phyloP scores from a whole-genome alignment of 2,113 vertebrate genomes.

The Myanophis thanlyinensis region DNA sequence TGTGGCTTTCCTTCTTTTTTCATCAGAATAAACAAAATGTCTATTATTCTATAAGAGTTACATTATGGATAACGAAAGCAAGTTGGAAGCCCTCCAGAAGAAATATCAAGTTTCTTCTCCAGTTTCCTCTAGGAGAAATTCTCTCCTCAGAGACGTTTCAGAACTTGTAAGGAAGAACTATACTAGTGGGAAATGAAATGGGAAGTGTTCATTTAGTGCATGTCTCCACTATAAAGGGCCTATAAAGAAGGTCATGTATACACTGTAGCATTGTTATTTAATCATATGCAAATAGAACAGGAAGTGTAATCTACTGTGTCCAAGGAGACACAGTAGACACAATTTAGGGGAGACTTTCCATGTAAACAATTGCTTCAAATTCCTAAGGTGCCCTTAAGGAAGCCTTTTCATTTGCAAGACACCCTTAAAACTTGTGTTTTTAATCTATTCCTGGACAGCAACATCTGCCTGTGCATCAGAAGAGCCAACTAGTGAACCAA shows the following conservation, averaged over 20 bases:
- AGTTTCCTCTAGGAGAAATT: not conserved
- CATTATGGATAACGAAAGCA: not conserved
- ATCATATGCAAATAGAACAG: not conserved
- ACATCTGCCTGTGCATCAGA: not conserved
- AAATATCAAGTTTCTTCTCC: not conserved
- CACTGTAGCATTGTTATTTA: not conserved
- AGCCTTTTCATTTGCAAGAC: conserved; percentile 11
- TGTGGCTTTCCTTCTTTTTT: not conserved
- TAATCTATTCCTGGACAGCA: conserved; percentile 21
- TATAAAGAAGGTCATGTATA: not conserved
- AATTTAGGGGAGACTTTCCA: not conserved
- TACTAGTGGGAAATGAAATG: not conserved
- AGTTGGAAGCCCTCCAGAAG: conserved; percentile 24
- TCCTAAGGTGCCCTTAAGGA: conserved; percentile 1
- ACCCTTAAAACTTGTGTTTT: conserved; percentile 3
- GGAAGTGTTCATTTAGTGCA: not conserved
- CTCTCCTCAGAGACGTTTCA: conserved; percentile 27
- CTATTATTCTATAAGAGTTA: not conserved
- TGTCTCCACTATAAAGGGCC: not conserved
- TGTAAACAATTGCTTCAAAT: not conserved
- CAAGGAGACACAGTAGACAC: conserved; percentile 17
- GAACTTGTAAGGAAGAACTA: not conserved
- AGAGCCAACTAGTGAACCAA: not conserved
- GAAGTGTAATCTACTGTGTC: not conserved
- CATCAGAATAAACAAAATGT: conserved; percentile 3